Percentiles rank a stretch among this genome's conserved stretches.
Evolutionary conservation across 2,797 vertebrate species (phyloP).

Genomic region (Oreortyx pictus): DNA sequence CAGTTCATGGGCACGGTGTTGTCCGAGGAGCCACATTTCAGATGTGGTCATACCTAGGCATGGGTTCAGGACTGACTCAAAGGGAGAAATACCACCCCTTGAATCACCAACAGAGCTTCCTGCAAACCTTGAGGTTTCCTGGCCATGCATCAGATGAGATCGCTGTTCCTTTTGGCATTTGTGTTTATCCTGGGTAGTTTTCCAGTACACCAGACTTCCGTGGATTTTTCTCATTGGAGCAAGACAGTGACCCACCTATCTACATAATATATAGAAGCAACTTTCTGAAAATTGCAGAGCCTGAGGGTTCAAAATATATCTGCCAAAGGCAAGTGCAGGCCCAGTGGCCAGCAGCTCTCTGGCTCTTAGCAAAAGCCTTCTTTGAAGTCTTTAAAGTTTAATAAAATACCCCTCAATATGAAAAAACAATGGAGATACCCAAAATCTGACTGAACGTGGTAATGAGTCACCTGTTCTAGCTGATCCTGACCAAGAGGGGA

Average conservation of each 20-base stretch:
- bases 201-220: conserved; percentile 37
- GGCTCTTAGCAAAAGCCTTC: neutral
- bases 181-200: conserved; percentile 49
- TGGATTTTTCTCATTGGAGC: conserved; percentile 4
- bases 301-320: neutral
- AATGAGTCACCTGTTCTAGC: neutral
- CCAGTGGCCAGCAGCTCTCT: neutral
- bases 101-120: conserved; percentile 60
- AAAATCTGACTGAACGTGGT: rapidly evolving
- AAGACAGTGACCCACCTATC: neutral
- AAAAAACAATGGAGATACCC: neutral
- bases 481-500: neutral
- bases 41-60: conserved; percentile 67
- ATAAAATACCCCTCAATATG: neutral
- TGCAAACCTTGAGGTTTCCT: conserved; percentile 67
- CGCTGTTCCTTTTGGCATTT: conserved; percentile 35
- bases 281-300: neutral
- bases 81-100: conserved; percentile 58
- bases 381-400: neutral
- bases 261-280: neutral
- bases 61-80: conserved; percentile 66
- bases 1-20: neutral
- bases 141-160: conserved; percentile 36
- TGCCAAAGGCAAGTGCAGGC: neutral
- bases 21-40: conserved; percentile 31